These are phyloP conservation scores for Acanthurus lineatus DNA, from an alignment of 2,797 vertebrate genomes.

Conservation along the genomic window DNA sequence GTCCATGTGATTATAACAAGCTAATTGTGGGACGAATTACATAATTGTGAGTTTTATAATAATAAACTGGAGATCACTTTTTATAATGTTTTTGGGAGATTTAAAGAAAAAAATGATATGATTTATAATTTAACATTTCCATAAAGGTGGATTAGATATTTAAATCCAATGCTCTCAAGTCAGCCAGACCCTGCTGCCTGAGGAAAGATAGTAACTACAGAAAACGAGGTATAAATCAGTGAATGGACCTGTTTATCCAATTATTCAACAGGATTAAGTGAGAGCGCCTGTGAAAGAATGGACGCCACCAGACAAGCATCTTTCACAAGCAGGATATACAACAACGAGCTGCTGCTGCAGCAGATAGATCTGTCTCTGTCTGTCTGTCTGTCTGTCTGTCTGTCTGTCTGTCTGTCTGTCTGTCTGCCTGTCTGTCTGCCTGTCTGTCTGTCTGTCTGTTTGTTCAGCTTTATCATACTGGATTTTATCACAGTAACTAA, in stretches of 20 bases:
- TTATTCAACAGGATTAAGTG: constrained; percentile 35
- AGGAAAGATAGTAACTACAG: background rate
- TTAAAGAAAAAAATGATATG: no score
- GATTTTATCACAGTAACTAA: background rate
- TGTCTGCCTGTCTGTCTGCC: no score
- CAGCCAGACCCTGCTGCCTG: background rate
- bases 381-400: no score
- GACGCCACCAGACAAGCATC: background rate
- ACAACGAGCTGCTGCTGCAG: background rate
- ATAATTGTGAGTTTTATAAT: no score
- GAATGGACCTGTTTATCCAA: constrained; percentile 35
- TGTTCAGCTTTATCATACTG: background rate
- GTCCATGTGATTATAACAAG: no score
- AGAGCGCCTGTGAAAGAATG: constrained; percentile 13
- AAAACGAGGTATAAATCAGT: background rate
- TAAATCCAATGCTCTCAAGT: background rate
- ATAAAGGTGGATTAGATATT: background rate
- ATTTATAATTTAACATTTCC: background rate
- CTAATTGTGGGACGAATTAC: no score
- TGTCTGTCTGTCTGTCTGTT: no score
- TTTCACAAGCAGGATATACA: constrained; percentile 19
- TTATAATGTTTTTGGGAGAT: background rate
- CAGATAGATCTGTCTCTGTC: background rate
- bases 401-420: no score
- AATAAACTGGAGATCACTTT: no score